Evolutionary conservation across 2,888 invertebrate species (phyloP), one percentile per base, ranked within the genome.

Genomic region (Phania funesta): DNA sequence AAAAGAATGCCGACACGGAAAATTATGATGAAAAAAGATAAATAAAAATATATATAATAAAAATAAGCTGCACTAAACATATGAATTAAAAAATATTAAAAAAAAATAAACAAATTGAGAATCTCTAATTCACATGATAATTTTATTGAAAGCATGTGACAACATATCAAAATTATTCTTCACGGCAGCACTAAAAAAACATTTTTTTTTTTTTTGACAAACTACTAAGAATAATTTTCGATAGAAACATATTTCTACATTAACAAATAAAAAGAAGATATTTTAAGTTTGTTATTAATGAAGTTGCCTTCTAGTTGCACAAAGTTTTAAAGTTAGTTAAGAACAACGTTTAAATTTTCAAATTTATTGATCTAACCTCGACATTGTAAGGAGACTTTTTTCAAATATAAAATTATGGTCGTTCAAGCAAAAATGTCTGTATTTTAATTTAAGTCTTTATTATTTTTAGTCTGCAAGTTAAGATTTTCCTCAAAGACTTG

Each of bases 381-480:
- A 65, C 44, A 75, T 64, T 65, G 65, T 9, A 1, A 35, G n/a
- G 38, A 38, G 1, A 38, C 4, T 4, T n/a, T 38, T 38, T 11
- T n/a, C n/a, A 13, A 38, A 38, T 38, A 38, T 1, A n/a, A 44
- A 44, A 7, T 16, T 18, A 41, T 26, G 38, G 48, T 65, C 41
- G 35, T 44, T 35, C 16, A 48, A 46, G 46, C 41, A 58, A 48
- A 26, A 26, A 41, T 62, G 29, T 6, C 8, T 24, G 20, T 7
- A n/a, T 70, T 77, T 73, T 73, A 68, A 74, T 70, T 67, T 20
- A 82, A 78, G 65, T 78, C 78, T 82, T 78, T 82, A 82, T 82
- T 70, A 75, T 64, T 75, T 82, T 78, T 75, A n/a, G 82, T 82
- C 82, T 82, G 82, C 29, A 35, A 20, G 13, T 62, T 50, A 64